Base-by-base conservation (phyloP, 1,140 invertebrate genomes). In the Cydia splendana region DNA sequence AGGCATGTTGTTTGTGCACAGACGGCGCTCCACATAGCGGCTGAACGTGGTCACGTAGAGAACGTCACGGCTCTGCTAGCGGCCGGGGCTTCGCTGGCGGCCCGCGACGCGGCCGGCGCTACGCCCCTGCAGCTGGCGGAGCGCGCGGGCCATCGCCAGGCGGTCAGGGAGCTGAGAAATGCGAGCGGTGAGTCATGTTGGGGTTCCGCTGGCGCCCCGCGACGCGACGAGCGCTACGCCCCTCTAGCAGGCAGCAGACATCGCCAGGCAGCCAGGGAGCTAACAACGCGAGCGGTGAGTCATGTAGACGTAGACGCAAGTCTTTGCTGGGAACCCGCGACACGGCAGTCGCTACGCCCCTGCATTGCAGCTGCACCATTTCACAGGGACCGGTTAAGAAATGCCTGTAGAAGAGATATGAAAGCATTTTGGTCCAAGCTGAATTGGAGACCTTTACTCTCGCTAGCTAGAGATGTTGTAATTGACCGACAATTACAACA, bases 1-100 rank as follows among this genome's bases (percentile, higher is more conserved):
- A 74, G 1, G 5, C 30, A 38, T 51, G 42, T 30, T 76, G 12
- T 80, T 30, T 89, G 86, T 84, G 80, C 91, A 15, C 92, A 98
- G 94, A 97, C 97, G 28, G 95, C 97, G 1, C 88, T 98, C 2
- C 97, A 98, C 91, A 93, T 98, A 18, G 96, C 96, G 76, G 95
- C 97, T 4, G 97, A 98, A 85, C 95, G 97, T 87, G 97, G 97
- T 1, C 95, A 97, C 87, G 90, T 93, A 6, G 94, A 94, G 38
- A 98, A 97, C 86, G 94, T 97, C 1, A 91, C 94, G 48, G 91
- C 95, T 15, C 91, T 98, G 2, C 84, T 98, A 28, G 92, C 95
- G 77, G 94, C 95, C 76, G 95, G 96, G 67, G 96, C 96, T 0
- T 95, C 96, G 84, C 86, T 97, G 13, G 84, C 93, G 24, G 89